Conservation (phyloP, 2,113 vertebrate genomes). For the Lepisosteus oculatus region DNA sequence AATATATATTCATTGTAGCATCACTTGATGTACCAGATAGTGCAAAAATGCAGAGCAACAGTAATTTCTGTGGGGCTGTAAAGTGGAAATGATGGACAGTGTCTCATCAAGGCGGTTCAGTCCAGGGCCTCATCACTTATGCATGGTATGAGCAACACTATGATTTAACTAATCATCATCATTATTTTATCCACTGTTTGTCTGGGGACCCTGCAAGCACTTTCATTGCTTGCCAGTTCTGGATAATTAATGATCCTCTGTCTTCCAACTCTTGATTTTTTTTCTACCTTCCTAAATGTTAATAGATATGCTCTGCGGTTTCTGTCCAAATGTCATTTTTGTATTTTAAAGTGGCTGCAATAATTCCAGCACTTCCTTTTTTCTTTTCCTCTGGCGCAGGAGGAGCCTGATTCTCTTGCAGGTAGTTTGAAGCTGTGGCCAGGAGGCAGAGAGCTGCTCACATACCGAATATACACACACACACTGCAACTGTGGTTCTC, state of each 20-base stretch:
- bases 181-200: slow-evolving; percentile 53
- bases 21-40: slow-evolving; percentile 68
- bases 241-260: slow-evolving; percentile 51
- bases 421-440: not conserved
- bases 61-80: slow-evolving; percentile 51
- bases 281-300: slow-evolving; percentile 9
- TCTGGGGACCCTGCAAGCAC: slow-evolving; percentile 51
- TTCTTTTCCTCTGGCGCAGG: slow-evolving; percentile 1
- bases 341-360: slow-evolving; percentile 13
- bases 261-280: slow-evolving; percentile 20
- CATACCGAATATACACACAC: not conserved
- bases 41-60: slow-evolving; percentile 45
- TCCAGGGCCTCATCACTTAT: slow-evolving; percentile 65
- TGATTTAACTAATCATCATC: slow-evolving; percentile 71
- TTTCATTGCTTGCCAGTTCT: slow-evolving; percentile 60
- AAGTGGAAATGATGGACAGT: slow-evolving; percentile 40
- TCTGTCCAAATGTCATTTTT: not conserved
- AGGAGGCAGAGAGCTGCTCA: not conserved
- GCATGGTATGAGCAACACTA: slow-evolving; percentile 59
- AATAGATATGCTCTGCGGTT: slow-evolving; percentile 14
- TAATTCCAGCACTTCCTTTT: slow-evolving; percentile 18
- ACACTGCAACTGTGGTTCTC: not conserved
- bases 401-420: slow-evolving; percentile 2
- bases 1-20: slow-evolving; percentile 77
- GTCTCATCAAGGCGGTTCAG: slow-evolving; percentile 42